Base-by-base conservation (phyloP, 2,888 invertebrate species). In the Meteorus colon region DNA sequence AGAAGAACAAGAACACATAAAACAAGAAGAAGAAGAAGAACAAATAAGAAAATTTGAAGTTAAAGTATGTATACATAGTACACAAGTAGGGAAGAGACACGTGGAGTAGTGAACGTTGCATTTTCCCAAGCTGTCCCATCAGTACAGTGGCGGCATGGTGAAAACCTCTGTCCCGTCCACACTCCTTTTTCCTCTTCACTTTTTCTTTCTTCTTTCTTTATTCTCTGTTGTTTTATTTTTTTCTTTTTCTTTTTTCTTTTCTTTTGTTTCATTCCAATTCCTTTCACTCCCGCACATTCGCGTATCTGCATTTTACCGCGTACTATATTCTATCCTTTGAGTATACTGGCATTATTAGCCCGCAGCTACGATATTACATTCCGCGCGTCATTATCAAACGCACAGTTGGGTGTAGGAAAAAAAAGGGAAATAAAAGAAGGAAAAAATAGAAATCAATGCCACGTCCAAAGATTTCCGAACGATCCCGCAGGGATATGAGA, bases 41-140 rank as follows among this genome's bases (percentile, higher is more conserved):
- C 29, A 65, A 62, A 37, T 41, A 73, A 71, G 76, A 68, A 75
- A 76, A 75, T 60, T 71, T 73, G 55, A 55, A 73, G 69, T 70
- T 41, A 70, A 62, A 34, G 60, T 71, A 76, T 59, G 60, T 71
- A 76, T 59, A 66, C 12, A 29, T 24, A 45, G 19, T 19, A 34
- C 8, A 37, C 19, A n/a, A 27, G 37, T 27, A 24, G 37, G 41
- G 41, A 41, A 41, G 41, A 29, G 60, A 73, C 60, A 59, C 41
- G 34, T 27, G 73, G n/a, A 68, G 24, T 34, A 45, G 31, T 41
- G 29, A 31, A 29, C 10, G 74, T 55, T 19, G 19, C 8, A 55
- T 55, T 55, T 48, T 48, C 8, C 8, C 19, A 55, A 19, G 19
- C 19, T 55, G 19, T 55, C 55, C 55, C 55, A 8, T 55, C 55